Conservation (phyloP, 2,888 invertebrate genomes). For the Apamea crenata region DNA sequence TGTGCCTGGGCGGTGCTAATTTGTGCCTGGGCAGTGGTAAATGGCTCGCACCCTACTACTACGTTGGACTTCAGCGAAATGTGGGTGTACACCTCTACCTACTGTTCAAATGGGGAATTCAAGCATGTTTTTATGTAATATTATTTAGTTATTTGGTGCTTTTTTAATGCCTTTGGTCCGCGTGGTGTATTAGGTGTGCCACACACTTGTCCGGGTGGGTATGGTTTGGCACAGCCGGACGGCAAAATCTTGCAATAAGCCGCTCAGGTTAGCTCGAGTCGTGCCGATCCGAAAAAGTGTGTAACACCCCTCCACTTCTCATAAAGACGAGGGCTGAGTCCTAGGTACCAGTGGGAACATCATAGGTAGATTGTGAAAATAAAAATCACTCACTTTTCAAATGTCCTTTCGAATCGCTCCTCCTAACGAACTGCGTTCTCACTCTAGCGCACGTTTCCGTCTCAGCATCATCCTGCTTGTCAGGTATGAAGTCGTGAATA, state of each 20-base stretch:
- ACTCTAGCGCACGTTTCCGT: conserved; percentile 94
- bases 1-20: background rate
- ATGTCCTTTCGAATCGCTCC: conserved; percentile 94
- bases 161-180: no score
- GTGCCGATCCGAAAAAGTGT: background rate
- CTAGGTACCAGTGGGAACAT: background rate
- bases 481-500: conserved; percentile 93
- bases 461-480: conserved; percentile 78
- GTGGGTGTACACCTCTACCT: no score
- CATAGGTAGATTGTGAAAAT: background rate
- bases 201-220: background rate
- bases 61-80: no score
- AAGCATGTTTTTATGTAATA: background rate
- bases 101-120: background rate
- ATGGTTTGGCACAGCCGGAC: no score
- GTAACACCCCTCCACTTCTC: background rate
- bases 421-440: conserved; percentile 92
- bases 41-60: no score
- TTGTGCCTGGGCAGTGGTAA: background rate
- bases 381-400: conserved; percentile 91
- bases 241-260: background rate
- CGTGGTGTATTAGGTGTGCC: no score
- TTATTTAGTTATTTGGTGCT: no score
- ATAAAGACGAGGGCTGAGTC: background rate
- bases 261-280: background rate